Evolutionary conservation across 2,888 invertebrate species (phyloP), one percentile per base, ranked within the genome.

Genomic region (Prosopocoilus inquinatus): DNA sequence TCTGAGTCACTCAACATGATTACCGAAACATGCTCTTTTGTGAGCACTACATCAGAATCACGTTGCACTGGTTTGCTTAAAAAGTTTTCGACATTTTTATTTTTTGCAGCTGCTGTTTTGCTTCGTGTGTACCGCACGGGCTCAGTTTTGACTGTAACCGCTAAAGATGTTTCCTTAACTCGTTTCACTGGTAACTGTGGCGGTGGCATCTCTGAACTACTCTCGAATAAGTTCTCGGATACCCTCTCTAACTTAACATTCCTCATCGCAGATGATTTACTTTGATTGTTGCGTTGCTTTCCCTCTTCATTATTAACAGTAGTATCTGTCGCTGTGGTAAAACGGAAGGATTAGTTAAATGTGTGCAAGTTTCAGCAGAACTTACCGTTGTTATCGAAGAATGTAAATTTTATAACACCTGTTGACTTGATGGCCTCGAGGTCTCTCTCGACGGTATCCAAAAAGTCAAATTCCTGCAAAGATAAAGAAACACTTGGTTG

Each of bases 1-100:
- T 67, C 66, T n/a, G 62, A 60, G 16, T 69, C 69, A 5, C 53
- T 55, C 36, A 71, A 56, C 46, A 60, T 63, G 9, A 71, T 60
- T 9, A 62, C 59, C n/a, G 67, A 56, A 7, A 70, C 48, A 3
- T 58, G 47, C 9, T 62, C 51, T 38, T 65, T 61, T 59, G 68
- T 63, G 38, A 73, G 43, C 12, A 70, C 56, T 2, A 72, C 64
- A 58, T 71, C 72, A 1, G 72, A 72, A 47, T 64, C 61, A 9
- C 62, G 53, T 20, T 16, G 35, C 5, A 11, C n/a, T 28, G 20
- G 20, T 2, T 11, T 1, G 32, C n/a, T 47, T 33, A 35, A 34
- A 33, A 11, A 12, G 13, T 34, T 38, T 11, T n/a, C 12, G 9
- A 34, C 7, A 8, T 15, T 43, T 8, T 8, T 11, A 28, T 3